phyloP scores from a whole-genome alignment of 2,113 vertebrate species.

The Urocynchramus pylzowi region DNA sequence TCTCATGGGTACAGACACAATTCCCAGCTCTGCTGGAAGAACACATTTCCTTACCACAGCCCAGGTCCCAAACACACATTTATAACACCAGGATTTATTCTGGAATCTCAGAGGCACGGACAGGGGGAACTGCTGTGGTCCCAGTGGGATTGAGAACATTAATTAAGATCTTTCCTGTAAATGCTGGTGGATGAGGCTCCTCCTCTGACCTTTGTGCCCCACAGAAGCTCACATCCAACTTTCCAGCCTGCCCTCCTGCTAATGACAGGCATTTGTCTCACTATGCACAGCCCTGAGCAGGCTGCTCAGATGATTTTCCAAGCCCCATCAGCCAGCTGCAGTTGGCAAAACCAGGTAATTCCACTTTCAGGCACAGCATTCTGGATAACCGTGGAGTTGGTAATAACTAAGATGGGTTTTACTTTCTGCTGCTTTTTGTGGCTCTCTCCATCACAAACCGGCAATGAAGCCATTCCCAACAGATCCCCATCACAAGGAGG shows the following conservation, averaged over 20 bases:
- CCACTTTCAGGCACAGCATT: background rate
- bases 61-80: background rate
- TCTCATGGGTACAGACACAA: fast-evolving
- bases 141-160: fast-evolving
- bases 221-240: background rate
- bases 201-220: background rate
- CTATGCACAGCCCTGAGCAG: background rate
- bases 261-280: background rate
- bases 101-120: background rate
- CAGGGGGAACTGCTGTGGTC: background rate
- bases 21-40: background rate
- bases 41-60: background rate
- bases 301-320: background rate
- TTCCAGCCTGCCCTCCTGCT: background rate
- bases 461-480: background rate
- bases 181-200: background rate
- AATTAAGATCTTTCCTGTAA: background rate
- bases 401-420: background rate
- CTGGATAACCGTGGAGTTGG: background rate
- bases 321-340: background rate
- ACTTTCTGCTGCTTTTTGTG: background rate
- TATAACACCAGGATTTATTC: fast-evolving
- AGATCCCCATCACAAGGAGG: background rate
- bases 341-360: background rate
- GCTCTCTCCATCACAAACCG: background rate